phyloP scores from a whole-genome alignment of 1,140 invertebrate genomes.

The Drosophila kepulauana region DNA sequence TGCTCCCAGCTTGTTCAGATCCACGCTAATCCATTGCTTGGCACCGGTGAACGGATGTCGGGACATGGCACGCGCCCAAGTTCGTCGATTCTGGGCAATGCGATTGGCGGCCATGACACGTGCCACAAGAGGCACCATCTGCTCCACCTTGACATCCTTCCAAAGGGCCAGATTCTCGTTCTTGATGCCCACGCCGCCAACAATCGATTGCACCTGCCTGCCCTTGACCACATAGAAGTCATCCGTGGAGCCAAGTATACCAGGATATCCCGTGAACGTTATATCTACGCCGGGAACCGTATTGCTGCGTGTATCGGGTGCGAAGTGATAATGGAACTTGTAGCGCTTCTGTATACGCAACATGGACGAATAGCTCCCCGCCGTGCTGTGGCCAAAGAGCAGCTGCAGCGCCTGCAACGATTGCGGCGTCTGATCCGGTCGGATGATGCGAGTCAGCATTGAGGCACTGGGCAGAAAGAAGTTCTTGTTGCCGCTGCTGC shows the following conservation, averaged over 20 bases:
- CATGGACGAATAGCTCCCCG: conserved; percentile 93
- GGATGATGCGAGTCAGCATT: conserved; percentile 75
- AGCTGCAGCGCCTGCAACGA: conserved; percentile 69
- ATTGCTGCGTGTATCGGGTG: conserved; percentile 86
- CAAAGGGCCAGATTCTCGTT: conserved; percentile 86
- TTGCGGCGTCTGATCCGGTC: conserved; percentile 50
- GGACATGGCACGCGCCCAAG: conserved; percentile 89
- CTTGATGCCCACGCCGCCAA: conserved; percentile 87
- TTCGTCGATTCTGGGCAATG: conserved; percentile 89
- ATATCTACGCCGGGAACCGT: conserved; percentile 89
- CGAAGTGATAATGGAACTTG: conserved; percentile 91
- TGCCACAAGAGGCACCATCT: conserved; percentile 91
- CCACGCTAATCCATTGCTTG: conserved; percentile 95
- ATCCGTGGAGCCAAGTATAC: conserved; percentile 93
- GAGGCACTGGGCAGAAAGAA: conserved; percentile 81
- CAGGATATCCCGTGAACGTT: conserved; percentile 95
- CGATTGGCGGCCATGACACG: conserved; percentile 95
- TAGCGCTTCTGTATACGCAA: conserved; percentile 95
- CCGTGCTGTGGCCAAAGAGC: conserved; percentile 86
- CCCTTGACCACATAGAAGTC: conserved; percentile 92
- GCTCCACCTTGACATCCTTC: conserved; percentile 86
- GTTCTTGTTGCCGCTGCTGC: conserved; percentile 53
- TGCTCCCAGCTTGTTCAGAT: conserved; percentile 87
- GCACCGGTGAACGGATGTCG: conserved; percentile 93
- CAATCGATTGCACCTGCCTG: conserved; percentile 86